A percentile compares a stretch with the other conserved stretches of the same genome.
Conservation (phyloP, 1,140 invertebrate genomes). For the Tenebrio molitor region DNA sequence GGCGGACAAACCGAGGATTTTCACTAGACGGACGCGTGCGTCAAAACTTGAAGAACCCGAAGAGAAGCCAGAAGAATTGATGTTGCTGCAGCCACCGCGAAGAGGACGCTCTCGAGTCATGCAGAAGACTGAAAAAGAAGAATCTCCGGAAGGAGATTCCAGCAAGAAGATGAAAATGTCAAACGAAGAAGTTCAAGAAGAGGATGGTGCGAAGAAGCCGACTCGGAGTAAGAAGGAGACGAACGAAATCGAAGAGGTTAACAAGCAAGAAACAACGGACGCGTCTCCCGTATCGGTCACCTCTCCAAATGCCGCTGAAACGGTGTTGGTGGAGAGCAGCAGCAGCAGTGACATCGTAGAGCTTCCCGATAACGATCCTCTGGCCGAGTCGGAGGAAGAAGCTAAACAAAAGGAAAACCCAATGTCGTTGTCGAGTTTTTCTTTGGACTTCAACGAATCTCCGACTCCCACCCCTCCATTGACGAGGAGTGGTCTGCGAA, state of each 20-base stretch:
- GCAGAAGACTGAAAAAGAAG: constrained; percentile 24
- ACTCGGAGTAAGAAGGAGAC: neutral
- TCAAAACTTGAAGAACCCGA: constrained; percentile 44
- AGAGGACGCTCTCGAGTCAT: constrained; percentile 20
- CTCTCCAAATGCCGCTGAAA: neutral
- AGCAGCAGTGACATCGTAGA: constrained; percentile 25
- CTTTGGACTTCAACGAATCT: constrained; percentile 64
- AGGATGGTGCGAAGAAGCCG: neutral
- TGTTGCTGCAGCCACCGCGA: constrained; percentile 34
- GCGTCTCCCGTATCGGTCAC: neutral
- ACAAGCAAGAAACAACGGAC: neutral
- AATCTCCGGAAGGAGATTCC: neutral
- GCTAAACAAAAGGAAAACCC: constrained; percentile 9
- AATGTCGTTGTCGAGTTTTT: constrained; percentile 37
- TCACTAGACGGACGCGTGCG: neutral
- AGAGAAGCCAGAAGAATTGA: constrained; percentile 39
- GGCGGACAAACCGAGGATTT: neutral
- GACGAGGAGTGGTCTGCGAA: constrained; percentile 51
- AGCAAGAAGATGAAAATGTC: constrained; percentile 16
- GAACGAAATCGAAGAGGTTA: neutral
- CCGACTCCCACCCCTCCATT: constrained; percentile 43
- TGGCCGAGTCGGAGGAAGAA: constrained; percentile 54
- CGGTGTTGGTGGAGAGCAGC: constrained; percentile 40
- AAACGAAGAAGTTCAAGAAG: constrained; percentile 10
- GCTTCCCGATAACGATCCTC: constrained; percentile 48